Percentiles rank a stretch among this genome's conserved stretches.
Conservation (phyloP, 2,113 vertebrate genomes). For the Vulpes ferrilata region DNA sequence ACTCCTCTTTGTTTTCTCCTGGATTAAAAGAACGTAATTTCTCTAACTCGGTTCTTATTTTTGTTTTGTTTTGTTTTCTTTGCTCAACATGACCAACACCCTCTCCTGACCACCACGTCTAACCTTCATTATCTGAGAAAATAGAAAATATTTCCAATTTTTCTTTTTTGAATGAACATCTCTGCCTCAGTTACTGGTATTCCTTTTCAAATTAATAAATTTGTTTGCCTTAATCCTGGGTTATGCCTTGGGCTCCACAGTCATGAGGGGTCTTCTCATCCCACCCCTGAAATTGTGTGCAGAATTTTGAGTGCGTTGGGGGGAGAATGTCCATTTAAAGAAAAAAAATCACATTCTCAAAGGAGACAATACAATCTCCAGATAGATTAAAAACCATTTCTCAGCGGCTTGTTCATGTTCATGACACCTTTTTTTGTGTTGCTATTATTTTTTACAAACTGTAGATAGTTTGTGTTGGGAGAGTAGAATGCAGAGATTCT, state of each 20-base stretch:
- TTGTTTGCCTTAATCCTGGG: slow-evolving; percentile 25
- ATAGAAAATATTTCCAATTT: slow-evolving; percentile 6
- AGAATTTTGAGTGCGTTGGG: neutral
- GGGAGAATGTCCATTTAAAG: neutral
- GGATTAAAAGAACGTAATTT: neutral
- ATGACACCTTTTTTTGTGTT: neutral
- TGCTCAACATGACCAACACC: neutral
- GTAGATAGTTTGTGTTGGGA: neutral
- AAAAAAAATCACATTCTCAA: neutral
- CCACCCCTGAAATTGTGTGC: neutral
- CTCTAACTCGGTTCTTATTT: neutral
- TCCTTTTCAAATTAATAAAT: slow-evolving; percentile 4
- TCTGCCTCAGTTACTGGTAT: neutral
- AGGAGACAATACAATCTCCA: neutral
- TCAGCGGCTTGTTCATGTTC: slow-evolving; percentile 19
- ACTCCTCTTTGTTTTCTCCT: neutral
- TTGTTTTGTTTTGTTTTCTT: neutral
- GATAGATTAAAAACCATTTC: neutral
- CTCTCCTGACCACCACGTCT: neutral
- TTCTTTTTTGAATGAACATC: slow-evolving; percentile 52
- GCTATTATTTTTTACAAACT: slow-evolving; percentile 58
- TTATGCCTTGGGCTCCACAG: neutral
- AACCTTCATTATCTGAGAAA: slow-evolving; percentile 1
- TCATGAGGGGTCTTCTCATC: neutral
- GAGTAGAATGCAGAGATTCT: slow-evolving; percentile 68